Conservation (phyloP, 2,888 invertebrate genomes). For the Diarsia dahlii region DNA sequence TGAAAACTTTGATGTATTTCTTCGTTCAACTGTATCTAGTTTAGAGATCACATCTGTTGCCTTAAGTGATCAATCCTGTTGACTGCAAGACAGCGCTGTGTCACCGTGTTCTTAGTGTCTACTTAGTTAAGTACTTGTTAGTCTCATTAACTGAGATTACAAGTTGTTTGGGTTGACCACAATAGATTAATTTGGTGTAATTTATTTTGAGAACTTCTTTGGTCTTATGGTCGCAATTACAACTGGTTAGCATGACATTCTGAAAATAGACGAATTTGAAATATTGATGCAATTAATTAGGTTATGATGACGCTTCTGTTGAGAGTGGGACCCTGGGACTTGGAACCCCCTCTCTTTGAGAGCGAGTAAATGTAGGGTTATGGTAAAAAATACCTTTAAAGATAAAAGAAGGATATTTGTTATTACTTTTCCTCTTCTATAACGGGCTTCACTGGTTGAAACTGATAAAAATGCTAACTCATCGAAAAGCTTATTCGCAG, state of each 20-base stretch:
- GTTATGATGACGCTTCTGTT: too few relatives aligned
- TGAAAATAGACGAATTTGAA: too few relatives aligned
- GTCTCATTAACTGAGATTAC: constrained; percentile 9
- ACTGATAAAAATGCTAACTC: neutral
- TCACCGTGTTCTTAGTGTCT: constrained; percentile 30
- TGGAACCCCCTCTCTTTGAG: too few relatives aligned
- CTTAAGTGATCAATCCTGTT: constrained; percentile 30
- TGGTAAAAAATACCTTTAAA: too few relatives aligned
- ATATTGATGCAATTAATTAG: too few relatives aligned
- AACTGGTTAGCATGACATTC: too few relatives aligned
- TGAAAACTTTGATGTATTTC: constrained; percentile 12
- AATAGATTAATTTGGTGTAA: neutral
- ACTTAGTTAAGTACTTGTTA: neutral
- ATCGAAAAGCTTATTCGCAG: neutral
- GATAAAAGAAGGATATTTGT: neutral
- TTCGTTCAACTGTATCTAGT: constrained; percentile 6
- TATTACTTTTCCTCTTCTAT: neutral
- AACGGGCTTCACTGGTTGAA: neutral
- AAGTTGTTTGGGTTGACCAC: constrained; percentile 14
- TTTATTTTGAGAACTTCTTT: neutral
- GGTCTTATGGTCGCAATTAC: too few relatives aligned
- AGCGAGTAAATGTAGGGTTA: too few relatives aligned
- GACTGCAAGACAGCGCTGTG: constrained; percentile 32
- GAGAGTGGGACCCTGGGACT: too few relatives aligned
- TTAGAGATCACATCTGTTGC: constrained; percentile 17